Conservation (phyloP, 2,888 invertebrate genomes). For the Exephanes ischioxanthus region DNA sequence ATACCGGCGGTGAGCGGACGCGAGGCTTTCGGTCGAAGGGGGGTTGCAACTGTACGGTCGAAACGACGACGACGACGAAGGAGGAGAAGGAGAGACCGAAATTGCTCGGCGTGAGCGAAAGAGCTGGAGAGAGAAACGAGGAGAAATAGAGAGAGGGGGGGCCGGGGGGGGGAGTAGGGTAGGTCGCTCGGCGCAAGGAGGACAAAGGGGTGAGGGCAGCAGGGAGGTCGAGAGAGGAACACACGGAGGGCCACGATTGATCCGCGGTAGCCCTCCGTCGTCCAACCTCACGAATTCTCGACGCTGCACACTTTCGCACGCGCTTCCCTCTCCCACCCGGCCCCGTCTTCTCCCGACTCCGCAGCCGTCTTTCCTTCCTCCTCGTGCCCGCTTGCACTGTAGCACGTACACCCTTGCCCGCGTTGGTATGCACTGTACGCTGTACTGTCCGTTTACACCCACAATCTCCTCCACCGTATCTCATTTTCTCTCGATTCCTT, state of each 20-base stretch:
- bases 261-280: constrained; percentile 81
- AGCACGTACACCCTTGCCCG: constrained; percentile 21
- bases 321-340: constrained; percentile 75
- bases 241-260: constrained; percentile 83
- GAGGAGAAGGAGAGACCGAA: constrained; percentile 43
- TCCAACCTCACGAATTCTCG: constrained; percentile 79
- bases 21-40: constrained; percentile 58
- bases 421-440: background rate
- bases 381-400: constrained; percentile 51
- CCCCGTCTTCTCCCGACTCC: constrained; percentile 68
- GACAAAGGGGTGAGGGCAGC: constrained; percentile 70
- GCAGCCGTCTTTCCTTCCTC: constrained; percentile 66
- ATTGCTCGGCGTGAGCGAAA: constrained; percentile 78
- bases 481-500: constrained; percentile 50
- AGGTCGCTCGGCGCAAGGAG: constrained; percentile 62
- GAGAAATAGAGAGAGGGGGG: constrained; percentile 69
- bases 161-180: constrained; percentile 34
- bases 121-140: constrained; percentile 51
- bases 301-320: constrained; percentile 77
- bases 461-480: constrained; percentile 25
- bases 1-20: constrained; percentile 58
- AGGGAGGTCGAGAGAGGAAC: constrained; percentile 68
- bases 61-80: constrained; percentile 41
- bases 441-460: background rate
- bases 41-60: constrained; percentile 58